Evolutionary conservation across 1,140 invertebrate genomes (phyloP).

Genomic region (Ceratina japonica): DNA sequence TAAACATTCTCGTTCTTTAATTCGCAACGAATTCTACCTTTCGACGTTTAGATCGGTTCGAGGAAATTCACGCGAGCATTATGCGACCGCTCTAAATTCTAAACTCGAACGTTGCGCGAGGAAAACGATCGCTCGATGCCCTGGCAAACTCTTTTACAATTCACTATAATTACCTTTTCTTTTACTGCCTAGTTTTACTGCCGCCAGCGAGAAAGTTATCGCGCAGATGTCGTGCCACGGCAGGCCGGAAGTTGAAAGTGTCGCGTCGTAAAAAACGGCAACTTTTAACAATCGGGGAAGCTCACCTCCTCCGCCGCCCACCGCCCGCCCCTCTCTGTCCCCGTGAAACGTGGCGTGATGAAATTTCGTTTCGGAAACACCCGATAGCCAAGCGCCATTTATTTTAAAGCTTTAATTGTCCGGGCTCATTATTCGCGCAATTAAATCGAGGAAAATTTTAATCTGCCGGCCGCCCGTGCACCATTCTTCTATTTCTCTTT

Average conservation of each 20-base stretch:
- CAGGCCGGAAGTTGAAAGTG: not conserved
- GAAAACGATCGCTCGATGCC: not conserved
- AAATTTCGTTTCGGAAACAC: constrained; percentile 10
- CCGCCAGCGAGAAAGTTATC: not conserved
- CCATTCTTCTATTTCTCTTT: too few relatives aligned
- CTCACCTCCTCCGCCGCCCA: too few relatives aligned
- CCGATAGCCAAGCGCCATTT: not conserved
- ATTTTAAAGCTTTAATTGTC: constrained; percentile 44
- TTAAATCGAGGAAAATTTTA: constrained; percentile 40
- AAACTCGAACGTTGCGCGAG: too few relatives aligned
- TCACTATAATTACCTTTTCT: not conserved
- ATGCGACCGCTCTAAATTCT: too few relatives aligned
- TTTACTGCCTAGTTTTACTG: not conserved
- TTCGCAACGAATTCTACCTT: too few relatives aligned
- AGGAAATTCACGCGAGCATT: too few relatives aligned
- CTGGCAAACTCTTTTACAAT: not conserved
- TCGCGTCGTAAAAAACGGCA: not conserved
- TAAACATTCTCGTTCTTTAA: too few relatives aligned
- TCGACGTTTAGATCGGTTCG: too few relatives aligned
- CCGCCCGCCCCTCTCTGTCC: not conserved
- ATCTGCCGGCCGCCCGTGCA: not conserved
- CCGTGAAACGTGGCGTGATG: not conserved
- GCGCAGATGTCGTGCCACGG: not conserved
- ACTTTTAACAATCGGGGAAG: not conserved
- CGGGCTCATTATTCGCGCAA: constrained; percentile 32